A percentile compares a stretch with the other conserved stretches of the same genome.
Evolutionary conservation across 2,113 vertebrate species (phyloP).

Genomic region (Aplodontia rufa): DNA sequence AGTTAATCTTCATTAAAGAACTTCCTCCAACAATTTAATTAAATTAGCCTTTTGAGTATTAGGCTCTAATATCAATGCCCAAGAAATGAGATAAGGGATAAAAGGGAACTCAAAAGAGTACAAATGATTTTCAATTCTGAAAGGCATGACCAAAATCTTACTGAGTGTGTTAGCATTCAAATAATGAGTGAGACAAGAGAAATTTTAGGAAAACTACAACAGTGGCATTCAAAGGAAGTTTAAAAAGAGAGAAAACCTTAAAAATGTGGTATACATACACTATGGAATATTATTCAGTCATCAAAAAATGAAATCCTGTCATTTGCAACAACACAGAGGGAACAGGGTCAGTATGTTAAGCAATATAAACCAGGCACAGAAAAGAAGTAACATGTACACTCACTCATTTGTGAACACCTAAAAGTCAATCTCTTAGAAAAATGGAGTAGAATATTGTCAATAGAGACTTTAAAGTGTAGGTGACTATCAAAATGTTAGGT

Average conservation of each 20-base stretch:
- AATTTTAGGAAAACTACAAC: background rate
- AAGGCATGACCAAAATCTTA: slow-evolving; percentile 23
- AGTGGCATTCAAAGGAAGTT: background rate
- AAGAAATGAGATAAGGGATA: background rate
- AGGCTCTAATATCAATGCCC: slow-evolving; percentile 13
- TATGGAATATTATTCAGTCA: background rate
- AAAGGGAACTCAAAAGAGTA: background rate
- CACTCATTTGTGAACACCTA: background rate
- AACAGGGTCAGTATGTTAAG: background rate
- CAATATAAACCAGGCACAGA: background rate
- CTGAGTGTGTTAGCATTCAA: background rate
- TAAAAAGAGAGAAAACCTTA: background rate
- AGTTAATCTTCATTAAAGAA: background rate
- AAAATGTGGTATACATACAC: background rate
- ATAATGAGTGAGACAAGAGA: slow-evolving; percentile 10
- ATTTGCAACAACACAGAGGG: background rate
- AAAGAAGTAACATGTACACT: background rate
- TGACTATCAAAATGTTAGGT: no score
- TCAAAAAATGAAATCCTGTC: background rate
- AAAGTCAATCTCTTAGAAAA: background rate
- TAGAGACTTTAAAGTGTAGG: background rate
- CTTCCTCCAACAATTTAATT: background rate
- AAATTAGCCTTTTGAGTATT: slow-evolving; percentile 19
- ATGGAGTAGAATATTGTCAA: background rate
- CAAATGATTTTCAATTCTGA: background rate